phyloP scores from a whole-genome alignment of 2,113 vertebrate species.

The Neolamprologus modestus region DNA sequence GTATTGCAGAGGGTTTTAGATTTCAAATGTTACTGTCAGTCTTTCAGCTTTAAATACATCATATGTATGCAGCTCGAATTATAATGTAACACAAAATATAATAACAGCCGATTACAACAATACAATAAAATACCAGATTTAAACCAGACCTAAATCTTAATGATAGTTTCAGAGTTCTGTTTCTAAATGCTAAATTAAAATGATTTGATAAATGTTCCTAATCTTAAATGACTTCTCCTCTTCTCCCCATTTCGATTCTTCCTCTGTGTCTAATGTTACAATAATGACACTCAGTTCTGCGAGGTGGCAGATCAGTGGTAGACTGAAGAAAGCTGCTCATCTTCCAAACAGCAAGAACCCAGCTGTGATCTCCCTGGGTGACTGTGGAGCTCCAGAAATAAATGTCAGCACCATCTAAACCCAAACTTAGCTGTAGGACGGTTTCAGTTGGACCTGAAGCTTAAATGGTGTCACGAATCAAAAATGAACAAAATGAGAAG shows the following conservation, averaged over 20 bases:
- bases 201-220: background rate
- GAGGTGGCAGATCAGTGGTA: background rate
- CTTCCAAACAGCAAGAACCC: background rate
- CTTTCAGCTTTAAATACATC: background rate
- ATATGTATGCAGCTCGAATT: background rate
- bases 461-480: background rate
- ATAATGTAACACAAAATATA: background rate
- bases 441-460: background rate
- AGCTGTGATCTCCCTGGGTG: background rate
- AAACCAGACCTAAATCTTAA: background rate
- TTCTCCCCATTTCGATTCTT: background rate
- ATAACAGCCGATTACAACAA: background rate
- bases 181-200: background rate
- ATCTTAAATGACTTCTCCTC: rapidly evolving
- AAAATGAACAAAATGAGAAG: background rate
- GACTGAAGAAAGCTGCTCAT: background rate
- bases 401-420: background rate
- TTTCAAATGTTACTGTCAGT: background rate
- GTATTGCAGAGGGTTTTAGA: background rate
- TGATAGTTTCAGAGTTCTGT: rapidly evolving
- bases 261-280: background rate
- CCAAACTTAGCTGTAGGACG: rapidly evolving
- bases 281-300: background rate
- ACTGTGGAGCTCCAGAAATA: background rate
- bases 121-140: background rate